phyloP scores from a whole-genome alignment of 2,888 invertebrate species.

The Leucozona laternaria region DNA sequence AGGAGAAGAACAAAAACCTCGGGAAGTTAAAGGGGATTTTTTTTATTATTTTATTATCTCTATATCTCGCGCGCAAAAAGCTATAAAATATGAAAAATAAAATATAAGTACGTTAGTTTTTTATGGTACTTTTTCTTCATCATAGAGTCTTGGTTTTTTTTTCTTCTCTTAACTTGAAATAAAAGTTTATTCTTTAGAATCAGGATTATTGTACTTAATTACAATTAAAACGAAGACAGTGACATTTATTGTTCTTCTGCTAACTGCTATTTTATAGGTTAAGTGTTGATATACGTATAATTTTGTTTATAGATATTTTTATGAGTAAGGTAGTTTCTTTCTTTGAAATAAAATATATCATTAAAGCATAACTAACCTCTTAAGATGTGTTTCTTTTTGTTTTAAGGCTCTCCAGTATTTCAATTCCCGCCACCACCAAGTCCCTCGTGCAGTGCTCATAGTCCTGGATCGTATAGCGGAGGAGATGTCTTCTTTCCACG shows the following conservation, averaged over 20 bases:
- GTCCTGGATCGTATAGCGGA: constrained; percentile 79
- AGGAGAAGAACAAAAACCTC: background rate
- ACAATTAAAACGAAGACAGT: constrained; percentile 52
- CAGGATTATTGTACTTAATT: constrained; percentile 70
- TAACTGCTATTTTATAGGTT: constrained; percentile 31
- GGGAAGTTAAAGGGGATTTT: constrained; percentile 23
- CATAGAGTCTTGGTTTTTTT: background rate
- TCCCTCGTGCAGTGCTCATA: constrained; percentile 82
- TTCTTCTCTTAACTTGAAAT: constrained; percentile 21
- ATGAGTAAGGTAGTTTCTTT: background rate
- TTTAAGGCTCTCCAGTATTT: constrained; percentile 82
- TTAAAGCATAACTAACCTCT: constrained; percentile 18
- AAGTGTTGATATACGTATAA: constrained; percentile 1
- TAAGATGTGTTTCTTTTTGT: constrained; percentile 11
- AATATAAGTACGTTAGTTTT: constrained; percentile 58
- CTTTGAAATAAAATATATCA: constrained; percentile 19
- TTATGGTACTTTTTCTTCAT: constrained; percentile 49
- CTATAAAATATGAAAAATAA: constrained; percentile 65
- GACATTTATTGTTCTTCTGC: constrained; percentile 34
- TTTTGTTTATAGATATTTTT: background rate
- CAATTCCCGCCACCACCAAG: constrained; percentile 83
- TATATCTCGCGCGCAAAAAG: constrained; percentile 61
- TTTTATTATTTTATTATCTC: constrained; percentile 54
- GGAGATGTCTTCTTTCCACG: constrained; percentile 83
- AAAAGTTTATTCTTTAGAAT: constrained; percentile 61